Conservation (phyloP, 2,797 vertebrate genomes). For the Silurus lanzhouensis region DNA sequence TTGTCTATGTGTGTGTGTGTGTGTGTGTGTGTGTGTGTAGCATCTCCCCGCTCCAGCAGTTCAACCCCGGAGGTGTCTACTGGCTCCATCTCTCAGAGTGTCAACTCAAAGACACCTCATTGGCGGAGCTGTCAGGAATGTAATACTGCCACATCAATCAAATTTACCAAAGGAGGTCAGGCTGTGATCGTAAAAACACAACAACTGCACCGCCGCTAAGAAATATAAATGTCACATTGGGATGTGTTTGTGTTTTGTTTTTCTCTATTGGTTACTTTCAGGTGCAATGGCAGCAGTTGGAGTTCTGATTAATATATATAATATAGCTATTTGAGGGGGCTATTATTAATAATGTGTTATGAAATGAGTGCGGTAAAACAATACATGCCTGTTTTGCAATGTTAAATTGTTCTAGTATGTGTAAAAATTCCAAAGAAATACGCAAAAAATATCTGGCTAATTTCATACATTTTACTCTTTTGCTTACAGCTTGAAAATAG, state of each 20-base stretch:
- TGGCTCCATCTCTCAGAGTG: constrained; percentile 15
- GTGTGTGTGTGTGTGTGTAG: not conserved
- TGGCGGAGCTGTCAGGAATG: constrained; percentile 17
- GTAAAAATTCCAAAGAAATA: not conserved
- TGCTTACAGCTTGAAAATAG: not conserved
- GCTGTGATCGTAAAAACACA: constrained; percentile 11
- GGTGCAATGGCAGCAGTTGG: not conserved
- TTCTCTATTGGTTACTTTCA: not conserved
- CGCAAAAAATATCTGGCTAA: not conserved
- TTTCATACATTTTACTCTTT: not conserved
- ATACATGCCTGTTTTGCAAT: not conserved
- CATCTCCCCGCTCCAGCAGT: not conserved
- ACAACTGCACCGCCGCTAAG: constrained; percentile 1
- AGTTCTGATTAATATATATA: not conserved
- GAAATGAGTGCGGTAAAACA: not conserved
- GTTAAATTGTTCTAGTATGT: not conserved
- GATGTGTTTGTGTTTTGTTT: not conserved
- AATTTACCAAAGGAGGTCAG: constrained; percentile 23
- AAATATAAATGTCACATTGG: constrained; percentile 2
- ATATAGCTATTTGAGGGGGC: not conserved
- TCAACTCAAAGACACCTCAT: constrained; percentile 25
- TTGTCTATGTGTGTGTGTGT: no score
- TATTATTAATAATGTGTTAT: not conserved
- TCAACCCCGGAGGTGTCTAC: constrained; percentile 4
- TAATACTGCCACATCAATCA: constrained; percentile 32